Conservation (phyloP, 2,888 invertebrate species). For the Gastracanthus pulcherrimus region DNA sequence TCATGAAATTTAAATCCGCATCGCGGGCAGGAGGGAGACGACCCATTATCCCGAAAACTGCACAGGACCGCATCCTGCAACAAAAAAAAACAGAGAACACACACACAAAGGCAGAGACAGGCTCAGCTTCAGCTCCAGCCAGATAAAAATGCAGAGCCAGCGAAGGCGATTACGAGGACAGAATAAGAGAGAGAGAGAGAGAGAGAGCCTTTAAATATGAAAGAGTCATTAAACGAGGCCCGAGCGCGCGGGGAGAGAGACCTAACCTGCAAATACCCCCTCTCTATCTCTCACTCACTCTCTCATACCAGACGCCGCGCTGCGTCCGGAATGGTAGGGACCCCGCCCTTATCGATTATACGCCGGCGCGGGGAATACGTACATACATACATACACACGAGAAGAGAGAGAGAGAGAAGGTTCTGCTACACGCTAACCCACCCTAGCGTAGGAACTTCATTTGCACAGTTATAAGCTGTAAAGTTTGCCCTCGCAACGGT, state of each 20-base stretch:
- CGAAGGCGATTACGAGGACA: constrained; percentile 25
- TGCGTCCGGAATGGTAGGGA: not conserved
- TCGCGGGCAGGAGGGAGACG: not conserved
- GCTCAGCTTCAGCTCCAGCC: not conserved
- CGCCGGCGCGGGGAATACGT: not conserved
- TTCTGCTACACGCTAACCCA: not conserved
- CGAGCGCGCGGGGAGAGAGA: no score
- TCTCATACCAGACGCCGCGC: not conserved
- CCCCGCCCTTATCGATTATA: constrained; percentile 58
- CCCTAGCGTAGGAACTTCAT: constrained; percentile 33
- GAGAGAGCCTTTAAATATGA: constrained; percentile 37
- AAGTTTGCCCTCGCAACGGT: constrained; percentile 34
- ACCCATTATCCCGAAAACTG: not conserved
- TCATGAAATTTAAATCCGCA: not conserved
- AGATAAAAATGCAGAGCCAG: not conserved
- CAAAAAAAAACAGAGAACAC: not conserved
- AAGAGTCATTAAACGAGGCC: constrained; percentile 43
- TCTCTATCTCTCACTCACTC: constrained; percentile 12
- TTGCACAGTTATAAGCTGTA: constrained; percentile 54
- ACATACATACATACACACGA: not conserved
- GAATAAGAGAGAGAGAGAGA: not conserved
- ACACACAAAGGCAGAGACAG: not conserved
- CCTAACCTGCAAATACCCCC: constrained; percentile 7
- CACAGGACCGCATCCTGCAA: not conserved
- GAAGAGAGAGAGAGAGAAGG: not conserved